Evolutionary conservation across 2,797 vertebrate species (phyloP).

Genomic region (Parotocinclus haroldoi): DNA sequence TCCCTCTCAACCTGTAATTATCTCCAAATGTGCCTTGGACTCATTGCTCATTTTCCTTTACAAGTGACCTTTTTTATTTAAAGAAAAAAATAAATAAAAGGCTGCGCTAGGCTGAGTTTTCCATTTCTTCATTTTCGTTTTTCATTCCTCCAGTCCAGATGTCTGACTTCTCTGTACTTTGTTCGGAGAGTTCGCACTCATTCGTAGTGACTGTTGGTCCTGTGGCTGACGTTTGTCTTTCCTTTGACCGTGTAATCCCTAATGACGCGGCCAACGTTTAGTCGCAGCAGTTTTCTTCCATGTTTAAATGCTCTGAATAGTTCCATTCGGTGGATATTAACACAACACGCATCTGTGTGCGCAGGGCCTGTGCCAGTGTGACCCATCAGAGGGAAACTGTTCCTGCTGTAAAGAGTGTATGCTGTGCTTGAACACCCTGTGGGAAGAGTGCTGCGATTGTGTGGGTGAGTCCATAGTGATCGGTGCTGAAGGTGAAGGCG

Average conservation of each 20-base stretch:
- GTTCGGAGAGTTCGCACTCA: slow-evolving; percentile 11
- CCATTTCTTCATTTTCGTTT: slow-evolving; percentile 10
- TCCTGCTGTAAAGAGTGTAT: slow-evolving; percentile 98
- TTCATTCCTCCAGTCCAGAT: not conserved
- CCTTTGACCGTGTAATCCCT: slow-evolving; percentile 20
- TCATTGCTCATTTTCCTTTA: slow-evolving; percentile 16
- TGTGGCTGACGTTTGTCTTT: slow-evolving; percentile 35
- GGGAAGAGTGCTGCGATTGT: slow-evolving; percentile 98
- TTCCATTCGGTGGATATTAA: not conserved
- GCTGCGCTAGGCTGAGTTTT: not conserved
- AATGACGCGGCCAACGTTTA: slow-evolving; percentile 16
- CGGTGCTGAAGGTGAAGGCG: not conserved
- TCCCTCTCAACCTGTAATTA: slow-evolving; percentile 25
- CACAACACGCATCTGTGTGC: slow-evolving; percentile 32
- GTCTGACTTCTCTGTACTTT: slow-evolving; percentile 2
- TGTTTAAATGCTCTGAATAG: not conserved
- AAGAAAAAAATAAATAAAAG: too few relatives aligned
- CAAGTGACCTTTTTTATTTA: slow-evolving; percentile 8
- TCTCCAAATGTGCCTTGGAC: slow-evolving; percentile 55
- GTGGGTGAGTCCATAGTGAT: slow-evolving; percentile 80
- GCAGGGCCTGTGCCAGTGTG: slow-evolving; percentile 96
- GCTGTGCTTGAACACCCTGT: slow-evolving; percentile 92
- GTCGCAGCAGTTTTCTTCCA: not conserved
- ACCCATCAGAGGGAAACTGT: slow-evolving; percentile 91
- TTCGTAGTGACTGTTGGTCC: slow-evolving; percentile 6